Base-by-base conservation (phyloP, 2,113 vertebrate species). In the Vulpes vulpes region DNA sequence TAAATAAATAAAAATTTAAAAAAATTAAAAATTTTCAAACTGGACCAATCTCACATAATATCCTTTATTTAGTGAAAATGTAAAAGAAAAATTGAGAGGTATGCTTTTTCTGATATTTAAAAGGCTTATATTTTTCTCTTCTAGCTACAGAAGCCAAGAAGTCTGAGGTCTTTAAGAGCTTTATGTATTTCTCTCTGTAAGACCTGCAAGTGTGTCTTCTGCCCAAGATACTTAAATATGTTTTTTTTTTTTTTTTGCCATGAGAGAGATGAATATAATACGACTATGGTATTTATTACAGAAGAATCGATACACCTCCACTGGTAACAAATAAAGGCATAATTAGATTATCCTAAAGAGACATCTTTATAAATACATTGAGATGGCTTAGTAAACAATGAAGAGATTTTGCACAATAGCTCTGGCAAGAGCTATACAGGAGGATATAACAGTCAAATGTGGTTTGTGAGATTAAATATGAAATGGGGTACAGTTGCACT, bases 331-430 rank as follows among this genome's bases (percentile, higher is more conserved):
- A 84, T 38, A 60, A 91, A 89, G n/a, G 15, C 14, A 76, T 30
- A 78, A 89, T 71, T 43, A n/a, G 55, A 76, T 92, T 92, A 71
- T 43, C 84, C 57, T 78, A 62, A 86, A 89, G 49, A 78, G 49
- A 78, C 22, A 51, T 57, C 73, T 71, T 51, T 76, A n/a, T 86
- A 94, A 94, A 92, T 82, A 71, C 11, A 78, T 19, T 78, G 2
- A 12, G 10, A 69, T 71, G 32, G 12, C n/a, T 93, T 81, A 38
- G 53, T 51, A 32, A 81, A 64, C 53, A 55, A 43, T 74, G 16
- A 83, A 55, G 16, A 85, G 10, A 73, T 85, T 83, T 84, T 92
- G 38, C 80, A 43, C 20, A 80, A 49, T 60, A 57, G 14, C 67
- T 89, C 64, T 95, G 88, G 25, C 12, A 65, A 91, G 69, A 60